Percentiles rank a stretch among this genome's conserved stretches.
These are phyloP conservation scores for Petrolisthes manimaculis DNA, from an alignment of 2,888 invertebrate genomes.

Conservation along the genomic window DNA sequence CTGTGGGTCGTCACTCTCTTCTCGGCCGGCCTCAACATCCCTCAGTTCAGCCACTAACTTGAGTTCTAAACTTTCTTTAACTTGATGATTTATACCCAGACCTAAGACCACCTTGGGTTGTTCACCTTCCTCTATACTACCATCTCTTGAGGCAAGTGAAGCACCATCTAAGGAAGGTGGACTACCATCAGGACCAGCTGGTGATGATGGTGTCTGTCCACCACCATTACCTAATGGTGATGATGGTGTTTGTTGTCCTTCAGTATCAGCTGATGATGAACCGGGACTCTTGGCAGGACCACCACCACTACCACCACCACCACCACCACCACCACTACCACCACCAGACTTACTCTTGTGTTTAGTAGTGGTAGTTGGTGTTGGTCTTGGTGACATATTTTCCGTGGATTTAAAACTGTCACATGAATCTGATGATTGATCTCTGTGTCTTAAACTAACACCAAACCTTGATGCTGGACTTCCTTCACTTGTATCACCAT, in stretches of 20 bases:
- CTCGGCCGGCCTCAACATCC: conserved; percentile 79
- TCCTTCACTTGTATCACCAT: conserved; percentile 53
- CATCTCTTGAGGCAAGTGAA: conserved; percentile 53
- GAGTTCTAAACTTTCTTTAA: conserved; percentile 80
- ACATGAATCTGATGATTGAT: conserved; percentile 76
- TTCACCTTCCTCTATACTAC: conserved; percentile 57
- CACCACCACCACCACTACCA: conserved; percentile 9
- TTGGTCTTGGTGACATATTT: conserved; percentile 57
- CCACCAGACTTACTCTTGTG: conserved; percentile 39
- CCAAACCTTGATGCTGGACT: conserved; percentile 64
- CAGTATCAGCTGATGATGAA: conserved; percentile 64
- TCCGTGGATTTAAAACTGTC: conserved; percentile 74
- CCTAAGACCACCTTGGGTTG: conserved; percentile 33
- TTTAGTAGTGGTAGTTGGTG: conserved; percentile 19
- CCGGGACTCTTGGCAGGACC: conserved; percentile 59
- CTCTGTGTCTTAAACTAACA: conserved; percentile 75
- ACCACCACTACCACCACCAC: not conserved
- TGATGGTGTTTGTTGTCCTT: conserved; percentile 62
- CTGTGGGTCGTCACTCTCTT: conserved; percentile 37
- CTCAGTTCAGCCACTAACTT: conserved; percentile 87
- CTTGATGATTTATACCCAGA: conserved; percentile 48
- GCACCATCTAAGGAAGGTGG: conserved; percentile 56
- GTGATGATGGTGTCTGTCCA: conserved; percentile 51
- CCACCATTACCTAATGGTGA: conserved; percentile 51
- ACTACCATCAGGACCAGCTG: conserved; percentile 44